Evolutionary conservation across 1,140 invertebrate species (phyloP).

Genomic region (Telenomus remus): DNA sequence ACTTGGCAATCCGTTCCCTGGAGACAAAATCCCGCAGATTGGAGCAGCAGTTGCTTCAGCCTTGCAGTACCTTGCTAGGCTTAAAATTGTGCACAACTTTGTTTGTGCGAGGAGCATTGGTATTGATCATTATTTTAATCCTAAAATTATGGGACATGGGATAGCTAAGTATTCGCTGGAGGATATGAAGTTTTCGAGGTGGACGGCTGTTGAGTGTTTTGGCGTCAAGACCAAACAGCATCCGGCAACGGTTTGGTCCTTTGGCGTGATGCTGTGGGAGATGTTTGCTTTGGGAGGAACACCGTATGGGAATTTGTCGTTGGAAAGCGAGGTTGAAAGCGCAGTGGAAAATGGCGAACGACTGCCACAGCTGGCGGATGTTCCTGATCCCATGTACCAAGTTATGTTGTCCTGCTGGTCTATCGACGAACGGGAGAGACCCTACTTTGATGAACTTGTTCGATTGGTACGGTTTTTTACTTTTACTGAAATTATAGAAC

Average conservation of each 20-base stretch:
- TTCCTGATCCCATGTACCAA: constrained; percentile 87
- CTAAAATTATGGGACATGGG: constrained; percentile 85
- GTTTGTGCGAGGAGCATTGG: constrained; percentile 84
- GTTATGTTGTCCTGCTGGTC: constrained; percentile 90
- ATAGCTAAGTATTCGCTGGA: constrained; percentile 76
- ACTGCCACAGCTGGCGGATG: constrained; percentile 82
- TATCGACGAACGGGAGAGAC: constrained; percentile 86
- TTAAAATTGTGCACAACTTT: constrained; percentile 82
- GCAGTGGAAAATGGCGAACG: constrained; percentile 81
- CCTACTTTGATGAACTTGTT: constrained; percentile 80
- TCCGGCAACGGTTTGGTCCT: constrained; percentile 89
- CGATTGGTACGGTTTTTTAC: constrained; percentile 70
- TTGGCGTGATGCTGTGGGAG: constrained; percentile 89
- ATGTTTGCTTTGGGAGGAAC: constrained; percentile 88
- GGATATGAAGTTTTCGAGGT: constrained; percentile 81
- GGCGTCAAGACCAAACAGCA: constrained; percentile 79
- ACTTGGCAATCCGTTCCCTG: constrained; percentile 77
- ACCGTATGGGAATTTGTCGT: constrained; percentile 81
- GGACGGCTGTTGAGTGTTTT: constrained; percentile 86
- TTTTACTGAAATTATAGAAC: too few species aligned
- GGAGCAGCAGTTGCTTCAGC: constrained; percentile 78
- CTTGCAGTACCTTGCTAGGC: constrained; percentile 67
- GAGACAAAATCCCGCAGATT: constrained; percentile 79
- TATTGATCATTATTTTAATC: constrained; percentile 77
- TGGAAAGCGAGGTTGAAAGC: constrained; percentile 81